Percentiles rank a stretch among this genome's conserved stretches.
Conservation (phyloP, 2,113 vertebrate genomes). For the Mobula hypostoma region DNA sequence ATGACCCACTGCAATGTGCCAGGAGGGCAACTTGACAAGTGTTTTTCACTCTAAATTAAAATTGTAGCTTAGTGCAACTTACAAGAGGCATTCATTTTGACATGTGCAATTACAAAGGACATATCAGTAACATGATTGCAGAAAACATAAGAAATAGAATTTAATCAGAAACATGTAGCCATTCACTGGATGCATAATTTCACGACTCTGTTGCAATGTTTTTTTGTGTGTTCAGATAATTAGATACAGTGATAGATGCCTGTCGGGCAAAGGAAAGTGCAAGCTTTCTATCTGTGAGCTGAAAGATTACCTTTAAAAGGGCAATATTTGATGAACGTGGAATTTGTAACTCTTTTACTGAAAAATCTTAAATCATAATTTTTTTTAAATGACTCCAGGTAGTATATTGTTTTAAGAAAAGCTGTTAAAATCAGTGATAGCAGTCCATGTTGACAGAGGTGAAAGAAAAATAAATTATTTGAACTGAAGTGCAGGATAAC, state of each 20-base stretch:
- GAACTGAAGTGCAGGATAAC: background rate
- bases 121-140: slow-evolving; percentile 64
- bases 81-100: slow-evolving; percentile 66
- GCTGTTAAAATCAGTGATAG: background rate
- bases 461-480: background rate
- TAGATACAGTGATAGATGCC: slow-evolving; percentile 60
- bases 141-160: slow-evolving; percentile 63
- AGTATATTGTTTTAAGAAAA: background rate
- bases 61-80: slow-evolving; percentile 56
- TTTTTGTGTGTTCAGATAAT: slow-evolving; percentile 64
- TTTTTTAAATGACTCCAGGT: background rate
- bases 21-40: slow-evolving; percentile 52
- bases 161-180: slow-evolving; percentile 67
- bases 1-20: slow-evolving; percentile 67
- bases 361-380: background rate
- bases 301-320: slow-evolving; percentile 59
- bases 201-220: slow-evolving; percentile 63
- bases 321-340: slow-evolving; percentile 15
- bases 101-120: slow-evolving; percentile 76
- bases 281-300: slow-evolving; percentile 61
- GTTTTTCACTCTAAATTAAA: slow-evolving; percentile 72
- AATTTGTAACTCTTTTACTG: background rate
- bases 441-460: too few relatives aligned
- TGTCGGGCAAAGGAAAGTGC: slow-evolving; percentile 58
- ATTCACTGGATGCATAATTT: slow-evolving; percentile 69